Percentiles rank a stretch among this genome's conserved stretches.
These are phyloP conservation scores for Acleris literana DNA, from an alignment of 2,888 invertebrate genomes.

Conservation along the genomic window DNA sequence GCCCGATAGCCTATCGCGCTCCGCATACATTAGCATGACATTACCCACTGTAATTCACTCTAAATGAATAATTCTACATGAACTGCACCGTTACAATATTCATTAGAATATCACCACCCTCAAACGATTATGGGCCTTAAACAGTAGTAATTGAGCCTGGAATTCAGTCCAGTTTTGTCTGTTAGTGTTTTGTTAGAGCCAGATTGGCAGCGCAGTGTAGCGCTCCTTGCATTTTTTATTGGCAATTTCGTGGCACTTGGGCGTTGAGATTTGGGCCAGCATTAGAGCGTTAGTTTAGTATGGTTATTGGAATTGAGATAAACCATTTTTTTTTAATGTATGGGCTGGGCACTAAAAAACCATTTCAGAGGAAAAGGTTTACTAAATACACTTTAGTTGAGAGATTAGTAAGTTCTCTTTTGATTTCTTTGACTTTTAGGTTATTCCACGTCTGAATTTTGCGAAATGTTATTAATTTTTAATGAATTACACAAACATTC, in stretches of 20 bases:
- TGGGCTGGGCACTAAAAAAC: too few species aligned
- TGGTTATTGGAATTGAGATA: conserved; percentile 4
- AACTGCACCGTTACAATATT: conserved; percentile 43
- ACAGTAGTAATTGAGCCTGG: background rate
- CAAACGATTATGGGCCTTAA: conserved; percentile 25
- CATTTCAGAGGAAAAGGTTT: too few species aligned
- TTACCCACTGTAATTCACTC: conserved; percentile 51
- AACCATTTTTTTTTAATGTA: too few species aligned
- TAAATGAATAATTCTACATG: conserved; percentile 54
- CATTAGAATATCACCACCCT: conserved; percentile 35
- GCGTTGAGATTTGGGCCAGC: conserved; percentile 18
- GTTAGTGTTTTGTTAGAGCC: conserved; percentile 33
- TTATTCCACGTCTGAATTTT: too few species aligned
- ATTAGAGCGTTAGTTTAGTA: background rate
- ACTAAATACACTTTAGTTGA: too few species aligned
- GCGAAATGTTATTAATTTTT: too few species aligned
- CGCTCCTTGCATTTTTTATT: conserved; percentile 35
- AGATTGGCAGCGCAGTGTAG: conserved; percentile 24
- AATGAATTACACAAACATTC: too few species aligned
- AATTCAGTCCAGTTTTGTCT: conserved; percentile 9
- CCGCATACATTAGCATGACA: conserved; percentile 58
- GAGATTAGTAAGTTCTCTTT: too few species aligned
- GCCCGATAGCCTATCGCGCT: conserved; percentile 51
- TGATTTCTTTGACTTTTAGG: too few species aligned
- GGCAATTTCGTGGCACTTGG: conserved; percentile 26